Evolutionary conservation across 2,888 invertebrate genomes (phyloP).

Genomic region (Lagria hirta): DNA sequence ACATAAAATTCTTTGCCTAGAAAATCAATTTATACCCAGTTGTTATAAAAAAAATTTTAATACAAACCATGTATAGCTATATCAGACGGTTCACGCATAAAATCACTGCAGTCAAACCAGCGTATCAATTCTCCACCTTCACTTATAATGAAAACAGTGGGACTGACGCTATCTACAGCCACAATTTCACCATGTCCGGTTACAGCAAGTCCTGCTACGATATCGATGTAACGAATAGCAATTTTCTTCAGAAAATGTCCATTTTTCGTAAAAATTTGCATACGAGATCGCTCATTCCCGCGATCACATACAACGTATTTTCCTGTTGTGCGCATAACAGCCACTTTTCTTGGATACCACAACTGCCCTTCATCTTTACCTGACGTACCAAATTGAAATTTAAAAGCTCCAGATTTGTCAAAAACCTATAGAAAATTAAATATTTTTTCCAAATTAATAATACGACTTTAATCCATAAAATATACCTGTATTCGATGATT

Average conservation of each 20-base stretch:
- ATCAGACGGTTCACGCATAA: conserved; percentile 97
- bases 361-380: conserved; percentile 96
- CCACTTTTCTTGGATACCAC: conserved; percentile 97
- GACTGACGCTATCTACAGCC: conserved; percentile 95
- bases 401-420: conserved; percentile 89
- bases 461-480: not conserved
- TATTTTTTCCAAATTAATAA: no score
- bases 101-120: conserved; percentile 98
- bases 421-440: conserved; percentile 73
- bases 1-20: conserved; percentile 90
- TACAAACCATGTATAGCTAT: conserved; percentile 86
- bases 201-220: conserved; percentile 92
- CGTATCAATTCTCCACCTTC: conserved; percentile 89
- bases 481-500: conserved; percentile 92
- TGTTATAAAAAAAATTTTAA: conserved; percentile 10
- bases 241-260: conserved; percentile 96
- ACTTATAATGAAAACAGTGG: conserved; percentile 91
- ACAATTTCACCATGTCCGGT: conserved; percentile 91
- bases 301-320: conserved; percentile 97
- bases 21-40: conserved; percentile 5
- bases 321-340: conserved; percentile 82
- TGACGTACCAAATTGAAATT: conserved; percentile 91
- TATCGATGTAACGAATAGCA: conserved; percentile 84
- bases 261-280: conserved; percentile 96
- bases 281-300: conserved; percentile 92